A percentile compares a stretch with the other conserved stretches of the same genome.
These are phyloP conservation scores for Anabas testudineus DNA, from an alignment of 2,797 vertebrate genomes.

Conservation along the genomic window DNA sequence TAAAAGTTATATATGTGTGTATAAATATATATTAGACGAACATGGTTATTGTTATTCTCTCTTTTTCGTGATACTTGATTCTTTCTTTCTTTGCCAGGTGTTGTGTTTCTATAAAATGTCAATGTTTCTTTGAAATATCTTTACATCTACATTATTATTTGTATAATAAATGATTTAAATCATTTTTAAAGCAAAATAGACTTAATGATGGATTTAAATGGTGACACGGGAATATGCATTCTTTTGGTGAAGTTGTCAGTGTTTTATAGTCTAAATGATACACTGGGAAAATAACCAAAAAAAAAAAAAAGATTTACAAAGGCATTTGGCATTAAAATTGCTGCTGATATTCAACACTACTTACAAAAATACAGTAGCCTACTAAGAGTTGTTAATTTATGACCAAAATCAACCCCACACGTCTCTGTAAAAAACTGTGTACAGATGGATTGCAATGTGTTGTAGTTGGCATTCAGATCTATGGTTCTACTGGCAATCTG, in stretches of 20 bases:
- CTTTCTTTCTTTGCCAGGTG: neutral
- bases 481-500: neutral
- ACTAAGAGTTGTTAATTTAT: neutral
- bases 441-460: neutral
- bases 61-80: neutral
- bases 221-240: no score
- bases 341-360: neutral
- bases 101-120: neutral
- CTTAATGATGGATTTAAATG: no score
- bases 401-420: neutral
- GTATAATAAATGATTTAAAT: no score
- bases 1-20: conserved; percentile 19
- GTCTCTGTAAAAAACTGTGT: neutral
- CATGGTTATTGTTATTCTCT: neutral
- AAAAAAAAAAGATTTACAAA: neutral
- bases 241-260: neutral
- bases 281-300: neutral
- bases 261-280: neutral
- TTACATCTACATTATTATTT: no score
- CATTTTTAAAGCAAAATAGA: no score
- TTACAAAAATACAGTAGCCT: neutral
- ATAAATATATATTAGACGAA: neutral
- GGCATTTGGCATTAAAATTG: neutral
- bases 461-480: neutral
- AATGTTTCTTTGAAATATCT: neutral